Base-by-base conservation (phyloP, 2,113 vertebrate species). In the Catharus fuscescens region DNA sequence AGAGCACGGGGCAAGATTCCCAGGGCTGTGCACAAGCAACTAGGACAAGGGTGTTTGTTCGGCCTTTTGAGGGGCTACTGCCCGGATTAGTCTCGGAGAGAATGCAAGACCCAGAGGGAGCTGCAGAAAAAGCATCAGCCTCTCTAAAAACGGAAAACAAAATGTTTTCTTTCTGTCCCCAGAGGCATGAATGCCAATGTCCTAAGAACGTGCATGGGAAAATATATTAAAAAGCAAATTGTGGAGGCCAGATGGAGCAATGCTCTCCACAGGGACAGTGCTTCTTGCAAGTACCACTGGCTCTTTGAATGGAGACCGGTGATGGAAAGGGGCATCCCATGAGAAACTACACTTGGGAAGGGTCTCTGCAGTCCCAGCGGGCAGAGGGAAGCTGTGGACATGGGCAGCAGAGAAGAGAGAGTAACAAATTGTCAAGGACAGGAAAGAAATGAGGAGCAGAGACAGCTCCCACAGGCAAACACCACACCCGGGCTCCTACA, bases 131-230 rank as follows among this genome's bases (percentile, higher is more conserved):
- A 94, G 66, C 74, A 70, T 59, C 56, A 70, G 74, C 74, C 70
- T 94, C 47, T 95, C 93, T 89, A 91, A 94, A 95, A 92, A 93
- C 57, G 91, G 95, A 92, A 86, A 91, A 82, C 38, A 76, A 45
- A 90, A 85, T 84, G 36, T 95, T 96, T 91, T 96, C 31, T 50
- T 86, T 92, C 86, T 84, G 59, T 96, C 91, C 89, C 79, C 24
- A 14, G 79, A 72, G 92, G 45, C 86, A 64, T 2, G 4, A 83
- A 96, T 88, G 84, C 65, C 9, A 25, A 88, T 83, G 86, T 93
- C 91, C 47, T 3, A 56, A 67, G 60, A 95, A 93, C 11, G 0
- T 56, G 83, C 87, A 87, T 94, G 87, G 90, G 87, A 97, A 90
- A 72, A 83, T 72, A 93, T 78, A 87, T 96, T 86, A 81, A 86